Percentiles rank a stretch among this genome's conserved stretches.
Conservation (phyloP, 2,797 vertebrate species). For the Scomberomorus guttatus region DNA sequence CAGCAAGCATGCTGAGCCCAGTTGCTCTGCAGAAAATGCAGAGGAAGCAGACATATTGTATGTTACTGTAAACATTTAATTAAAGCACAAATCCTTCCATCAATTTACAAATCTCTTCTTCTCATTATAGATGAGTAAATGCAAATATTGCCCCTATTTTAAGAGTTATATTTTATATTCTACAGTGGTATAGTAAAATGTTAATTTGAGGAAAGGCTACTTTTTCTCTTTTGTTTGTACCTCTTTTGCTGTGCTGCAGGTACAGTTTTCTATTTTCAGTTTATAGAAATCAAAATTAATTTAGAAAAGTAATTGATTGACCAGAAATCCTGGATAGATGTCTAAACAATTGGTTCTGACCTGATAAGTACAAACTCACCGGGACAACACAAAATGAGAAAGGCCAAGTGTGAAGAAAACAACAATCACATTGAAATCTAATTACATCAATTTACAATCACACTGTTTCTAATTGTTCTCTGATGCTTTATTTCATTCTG, state of each 20-base stretch:
- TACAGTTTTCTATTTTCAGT: slow-evolving; percentile 22
- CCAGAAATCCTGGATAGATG: slow-evolving; percentile 27
- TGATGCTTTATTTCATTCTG: slow-evolving; percentile 60
- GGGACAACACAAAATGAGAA: slow-evolving; percentile 45
- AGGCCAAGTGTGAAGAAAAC: slow-evolving; percentile 59
- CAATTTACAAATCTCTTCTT: background rate
- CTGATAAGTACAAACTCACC: slow-evolving; percentile 40
- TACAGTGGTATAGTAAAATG: background rate
- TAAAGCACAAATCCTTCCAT: slow-evolving; percentile 35
- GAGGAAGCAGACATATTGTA: slow-evolving; percentile 65
- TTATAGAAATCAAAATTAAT: slow-evolving; percentile 44
- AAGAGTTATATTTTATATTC: background rate
- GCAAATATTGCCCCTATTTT: background rate
- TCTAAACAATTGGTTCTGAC: slow-evolving; percentile 37
- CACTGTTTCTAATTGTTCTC: slow-evolving; percentile 65
- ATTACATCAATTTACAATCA: slow-evolving; percentile 65
- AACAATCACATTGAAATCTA: slow-evolving; percentile 61
- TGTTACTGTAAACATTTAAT: slow-evolving; percentile 62
- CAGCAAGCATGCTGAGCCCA: slow-evolving; percentile 75
- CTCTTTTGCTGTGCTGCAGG: background rate
- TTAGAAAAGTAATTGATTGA: slow-evolving; percentile 39
- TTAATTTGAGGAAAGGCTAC: background rate
- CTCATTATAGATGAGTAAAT: background rate
- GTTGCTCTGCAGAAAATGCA: slow-evolving; percentile 70
- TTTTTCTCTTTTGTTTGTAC: background rate